Conservation (phyloP, 1,140 invertebrate species). For the Drosophila triauraria region DNA sequence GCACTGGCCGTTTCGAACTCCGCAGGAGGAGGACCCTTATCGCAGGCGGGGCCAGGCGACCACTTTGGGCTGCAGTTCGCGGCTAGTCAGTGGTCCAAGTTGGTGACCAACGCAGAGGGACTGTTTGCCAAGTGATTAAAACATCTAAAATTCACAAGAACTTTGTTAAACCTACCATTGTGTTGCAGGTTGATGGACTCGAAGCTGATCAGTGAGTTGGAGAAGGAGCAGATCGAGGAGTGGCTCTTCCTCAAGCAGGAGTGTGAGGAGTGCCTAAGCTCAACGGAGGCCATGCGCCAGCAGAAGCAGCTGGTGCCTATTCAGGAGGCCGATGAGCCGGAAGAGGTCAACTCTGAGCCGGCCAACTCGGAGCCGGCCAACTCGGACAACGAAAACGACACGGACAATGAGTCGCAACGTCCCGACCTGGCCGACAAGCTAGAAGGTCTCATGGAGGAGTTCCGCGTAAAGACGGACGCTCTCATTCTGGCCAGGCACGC, state of each 20-base stretch:
- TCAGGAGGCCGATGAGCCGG: constrained; percentile 87
- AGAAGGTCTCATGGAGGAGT: constrained; percentile 89
- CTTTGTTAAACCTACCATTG: neutral
- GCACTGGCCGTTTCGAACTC: constrained; percentile 21
- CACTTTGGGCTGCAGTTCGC: constrained; percentile 92
- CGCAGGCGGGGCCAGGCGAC: constrained; percentile 58
- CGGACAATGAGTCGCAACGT: constrained; percentile 87
- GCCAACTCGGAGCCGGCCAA: constrained; percentile 87
- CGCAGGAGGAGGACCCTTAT: constrained; percentile 8
- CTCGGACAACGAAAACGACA: constrained; percentile 89
- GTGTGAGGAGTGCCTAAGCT: constrained; percentile 92
- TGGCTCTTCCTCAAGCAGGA: constrained; percentile 94
- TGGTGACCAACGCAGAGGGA: constrained; percentile 93
- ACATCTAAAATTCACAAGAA: no score
- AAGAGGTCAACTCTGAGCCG: constrained; percentile 85
- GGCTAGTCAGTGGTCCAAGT: constrained; percentile 91
- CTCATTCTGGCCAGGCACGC: constrained; percentile 87
- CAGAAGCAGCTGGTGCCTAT: constrained; percentile 88
- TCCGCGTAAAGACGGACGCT: constrained; percentile 89
- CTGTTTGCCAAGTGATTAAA: constrained; percentile 89
- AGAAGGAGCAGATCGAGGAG: constrained; percentile 91
- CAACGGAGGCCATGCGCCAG: constrained; percentile 85
- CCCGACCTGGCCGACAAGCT: constrained; percentile 90
- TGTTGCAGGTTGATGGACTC: constrained; percentile 84
- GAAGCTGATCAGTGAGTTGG: constrained; percentile 88